These are phyloP conservation scores for Melolontha melolontha DNA, from an alignment of 2,888 invertebrate genomes.

Conservation along the genomic window DNA sequence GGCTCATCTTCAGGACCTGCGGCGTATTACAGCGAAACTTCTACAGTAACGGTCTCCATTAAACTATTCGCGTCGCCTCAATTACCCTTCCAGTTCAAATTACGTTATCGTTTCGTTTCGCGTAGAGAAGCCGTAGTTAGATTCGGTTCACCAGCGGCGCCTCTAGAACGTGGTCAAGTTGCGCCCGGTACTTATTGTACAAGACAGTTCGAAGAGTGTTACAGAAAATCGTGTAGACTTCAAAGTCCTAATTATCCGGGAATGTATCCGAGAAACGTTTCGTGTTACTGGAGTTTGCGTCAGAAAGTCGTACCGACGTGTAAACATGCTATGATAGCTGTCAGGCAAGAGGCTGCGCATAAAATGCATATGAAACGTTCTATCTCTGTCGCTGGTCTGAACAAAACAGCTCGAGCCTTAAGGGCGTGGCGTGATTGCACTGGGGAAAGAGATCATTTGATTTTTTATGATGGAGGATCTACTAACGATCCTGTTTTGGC, in stretches of 20 bases:
- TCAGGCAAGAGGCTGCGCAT: slow-evolving; percentile 80
- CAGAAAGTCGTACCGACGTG: slow-evolving; percentile 89
- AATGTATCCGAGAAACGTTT: slow-evolving; percentile 89
- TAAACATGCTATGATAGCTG: slow-evolving; percentile 91
- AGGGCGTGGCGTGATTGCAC: slow-evolving; percentile 88
- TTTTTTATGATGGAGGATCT: slow-evolving; percentile 87
- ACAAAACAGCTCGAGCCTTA: slow-evolving; percentile 77
- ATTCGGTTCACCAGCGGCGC: slow-evolving; percentile 80
- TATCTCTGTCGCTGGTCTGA: slow-evolving; percentile 76
- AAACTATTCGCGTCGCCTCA: slow-evolving; percentile 80
- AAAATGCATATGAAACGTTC: slow-evolving; percentile 79
- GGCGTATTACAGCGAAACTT: slow-evolving; percentile 90
- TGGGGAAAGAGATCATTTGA: slow-evolving; percentile 83
- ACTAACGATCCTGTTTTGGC: slow-evolving; percentile 86
- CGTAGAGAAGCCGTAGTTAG: slow-evolving; percentile 84
- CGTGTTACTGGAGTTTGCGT: slow-evolving; percentile 89
- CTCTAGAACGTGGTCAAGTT: slow-evolving; percentile 85
- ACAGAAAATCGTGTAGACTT: slow-evolving; percentile 84
- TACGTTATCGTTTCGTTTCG: slow-evolving; percentile 86
- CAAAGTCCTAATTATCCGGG: slow-evolving; percentile 94
- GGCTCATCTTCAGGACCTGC: slow-evolving; percentile 84
- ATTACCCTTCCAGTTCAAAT: slow-evolving; percentile 82
- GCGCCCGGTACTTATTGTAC: slow-evolving; percentile 75
- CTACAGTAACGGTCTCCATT: slow-evolving; percentile 88
- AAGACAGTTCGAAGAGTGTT: slow-evolving; percentile 88